Evolutionary conservation across 2,797 vertebrate species (phyloP), one percentile per base, ranked within the genome.

Genomic region (Parauchenoglanis ngamensis): DNA sequence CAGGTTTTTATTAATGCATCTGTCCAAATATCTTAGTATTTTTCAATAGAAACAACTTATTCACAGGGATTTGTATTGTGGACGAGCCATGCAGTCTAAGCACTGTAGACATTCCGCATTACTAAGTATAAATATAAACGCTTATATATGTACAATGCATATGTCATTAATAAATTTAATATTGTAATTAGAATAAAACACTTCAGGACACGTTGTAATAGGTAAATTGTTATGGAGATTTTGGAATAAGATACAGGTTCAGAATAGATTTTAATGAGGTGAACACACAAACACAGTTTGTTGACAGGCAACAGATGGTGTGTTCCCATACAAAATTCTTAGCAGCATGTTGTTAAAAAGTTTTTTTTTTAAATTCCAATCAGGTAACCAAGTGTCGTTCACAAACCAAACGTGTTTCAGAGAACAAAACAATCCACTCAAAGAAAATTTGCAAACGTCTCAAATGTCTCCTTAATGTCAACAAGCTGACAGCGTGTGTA

Each of bases 401-500:
- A 73, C 8, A 57, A 40, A 59, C 3, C 13, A 49, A 10, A 7
- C 8, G 46, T 59, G 68, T 70, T 84, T 84, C 4, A 59, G 3
- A n/a, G 31, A 13, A 7, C 1, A 46, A 35, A 54, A 28, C 15
- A 68, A n/a, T 28, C 28, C 40, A 31, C 44, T 31, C 17, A 72
- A 84, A 73, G 2, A 4, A 59, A n/a, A 44, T 76, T 35, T 54
- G 23, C 49, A 56, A 76, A 87, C 31, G 11, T 46, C 57, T 65
- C 44, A 56, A 77, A 83, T 75, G 73, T 68, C 21, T 7, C 52
- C 46, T 63, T 80, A 79, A 87, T 82, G 61, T 91, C 68, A 72
- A 31, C 72, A 86, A 73, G 72, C 44, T 73, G 81, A 31, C 85
- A 91, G 84, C 88, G 86, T n/a, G 19, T 90, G 84, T 81, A 89